These are phyloP conservation scores for Melinopterus prodromus DNA, from an alignment of 2,888 invertebrate genomes.

Conservation along the genomic window DNA sequence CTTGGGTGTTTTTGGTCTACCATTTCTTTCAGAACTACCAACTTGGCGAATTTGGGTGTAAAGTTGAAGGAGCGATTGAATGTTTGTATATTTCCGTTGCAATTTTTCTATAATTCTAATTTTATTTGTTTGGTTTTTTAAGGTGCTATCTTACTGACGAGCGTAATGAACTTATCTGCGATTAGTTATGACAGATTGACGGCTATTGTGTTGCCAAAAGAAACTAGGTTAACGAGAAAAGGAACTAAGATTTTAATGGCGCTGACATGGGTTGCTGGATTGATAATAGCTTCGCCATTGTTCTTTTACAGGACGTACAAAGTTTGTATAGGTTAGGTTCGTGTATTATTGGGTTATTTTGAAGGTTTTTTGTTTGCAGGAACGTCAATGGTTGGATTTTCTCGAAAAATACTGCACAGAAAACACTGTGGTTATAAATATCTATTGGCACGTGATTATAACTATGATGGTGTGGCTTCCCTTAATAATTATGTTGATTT, in stretches of 20 bases:
- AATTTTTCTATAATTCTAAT: conserved; percentile 21
- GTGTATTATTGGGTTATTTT: not conserved
- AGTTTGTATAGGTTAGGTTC: conserved; percentile 55
- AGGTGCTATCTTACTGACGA: conserved; percentile 77
- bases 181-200: conserved; percentile 86
- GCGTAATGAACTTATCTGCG: conserved; percentile 78
- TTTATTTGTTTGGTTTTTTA: conserved; percentile 34
- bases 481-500: conserved; percentile 75
- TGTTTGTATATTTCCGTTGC: conserved; percentile 61
- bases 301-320: conserved; percentile 69
- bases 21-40: conserved; percentile 83
- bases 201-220: conserved; percentile 78
- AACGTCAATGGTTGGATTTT: conserved; percentile 79
- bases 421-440: conserved; percentile 67
- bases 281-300: conserved; percentile 71
- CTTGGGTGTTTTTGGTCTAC: conserved; percentile 76
- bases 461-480: conserved; percentile 82
- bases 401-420: conserved; percentile 81
- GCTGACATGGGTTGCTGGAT: conserved; percentile 73
- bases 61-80: conserved; percentile 79
- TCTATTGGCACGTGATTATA: conserved; percentile 83
- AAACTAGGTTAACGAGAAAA: conserved; percentile 72
- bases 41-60: conserved; percentile 77
- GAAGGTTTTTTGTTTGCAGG: conserved; percentile 56
- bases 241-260: conserved; percentile 72